Percentiles rank a stretch among this genome's conserved stretches.
Evolutionary conservation across 2,797 vertebrate species (phyloP).

Genomic region (Tadarida brasiliensis): DNA sequence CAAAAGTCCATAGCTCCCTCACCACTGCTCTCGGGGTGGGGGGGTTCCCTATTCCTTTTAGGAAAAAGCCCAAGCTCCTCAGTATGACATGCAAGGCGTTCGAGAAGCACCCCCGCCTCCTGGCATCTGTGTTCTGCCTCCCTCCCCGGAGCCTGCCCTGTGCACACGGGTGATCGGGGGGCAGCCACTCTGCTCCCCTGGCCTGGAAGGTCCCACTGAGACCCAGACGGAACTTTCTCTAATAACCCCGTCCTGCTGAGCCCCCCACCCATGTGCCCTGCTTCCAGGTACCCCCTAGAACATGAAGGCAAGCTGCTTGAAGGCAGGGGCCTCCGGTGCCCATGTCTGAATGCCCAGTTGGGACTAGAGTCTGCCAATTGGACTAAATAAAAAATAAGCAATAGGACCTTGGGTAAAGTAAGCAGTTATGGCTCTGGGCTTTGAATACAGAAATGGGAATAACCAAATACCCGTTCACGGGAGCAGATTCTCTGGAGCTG

Average conservation of each 20-base stretch:
- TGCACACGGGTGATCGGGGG: rapidly evolving
- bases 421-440: not conserved
- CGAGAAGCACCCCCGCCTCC: rapidly evolving
- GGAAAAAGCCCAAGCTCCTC: not conserved
- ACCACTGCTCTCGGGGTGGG: rapidly evolving
- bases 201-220: not conserved
- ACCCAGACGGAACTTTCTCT: rapidly evolving
- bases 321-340: not conserved
- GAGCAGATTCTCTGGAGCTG: too few species aligned
- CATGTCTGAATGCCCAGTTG: rapidly evolving
- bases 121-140: rapidly evolving
- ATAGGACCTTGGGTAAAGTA: not conserved
- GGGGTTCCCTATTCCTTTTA: rapidly evolving
- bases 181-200: rapidly evolving
- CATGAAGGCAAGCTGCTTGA: rapidly evolving
- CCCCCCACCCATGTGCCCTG: rapidly evolving
- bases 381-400: not conserved
- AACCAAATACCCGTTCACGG: not conserved
- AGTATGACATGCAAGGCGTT: rapidly evolving
- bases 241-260: rapidly evolving
- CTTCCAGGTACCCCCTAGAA: rapidly evolving
- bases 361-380: not conserved
- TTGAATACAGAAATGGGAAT: not conserved
- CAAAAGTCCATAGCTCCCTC: not conserved
- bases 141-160: not conserved